Conservation (phyloP, 2,888 invertebrate genomes). For the Augiades crinisus region DNA sequence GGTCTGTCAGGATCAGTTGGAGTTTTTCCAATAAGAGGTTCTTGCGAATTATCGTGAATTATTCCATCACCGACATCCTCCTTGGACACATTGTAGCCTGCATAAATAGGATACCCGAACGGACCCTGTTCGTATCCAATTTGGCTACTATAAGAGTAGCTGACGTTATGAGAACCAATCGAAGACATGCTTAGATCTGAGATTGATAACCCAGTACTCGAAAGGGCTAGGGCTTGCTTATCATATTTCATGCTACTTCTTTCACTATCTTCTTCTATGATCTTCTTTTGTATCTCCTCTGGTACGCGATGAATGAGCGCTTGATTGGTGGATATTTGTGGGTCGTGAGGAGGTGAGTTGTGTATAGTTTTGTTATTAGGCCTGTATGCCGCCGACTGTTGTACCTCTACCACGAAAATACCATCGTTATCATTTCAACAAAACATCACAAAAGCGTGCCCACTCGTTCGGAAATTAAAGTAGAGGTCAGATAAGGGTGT, state of each 20-base stretch:
- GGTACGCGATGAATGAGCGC: constrained; percentile 71
- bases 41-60: constrained; percentile 68
- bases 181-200: constrained; percentile 90
- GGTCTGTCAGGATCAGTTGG: constrained; percentile 82
- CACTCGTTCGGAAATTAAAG: no score
- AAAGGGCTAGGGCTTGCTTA: constrained; percentile 74
- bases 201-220: constrained; percentile 90
- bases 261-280: constrained; percentile 59
- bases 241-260: constrained; percentile 53
- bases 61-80: constrained; percentile 58
- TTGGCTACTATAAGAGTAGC: constrained; percentile 91
- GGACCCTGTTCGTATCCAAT: constrained; percentile 87
- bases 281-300: constrained; percentile 60
- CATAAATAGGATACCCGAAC: constrained; percentile 85
- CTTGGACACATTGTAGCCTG: constrained; percentile 77
- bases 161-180: constrained; percentile 85
- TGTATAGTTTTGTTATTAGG: constrained; percentile 58
- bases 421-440: constrained; percentile 88
- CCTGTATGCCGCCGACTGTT: constrained; percentile 66
- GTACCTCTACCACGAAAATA: constrained; percentile 88
- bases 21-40: constrained; percentile 72
- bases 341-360: constrained; percentile 60
- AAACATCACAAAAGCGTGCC: no score
- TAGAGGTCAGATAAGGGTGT: no score
- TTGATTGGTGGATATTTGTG: constrained; percentile 73